These are phyloP conservation scores for Luidia sarsii DNA, from an alignment of 53 echinoderm and acorn worm species.

Conservation along the genomic window DNA sequence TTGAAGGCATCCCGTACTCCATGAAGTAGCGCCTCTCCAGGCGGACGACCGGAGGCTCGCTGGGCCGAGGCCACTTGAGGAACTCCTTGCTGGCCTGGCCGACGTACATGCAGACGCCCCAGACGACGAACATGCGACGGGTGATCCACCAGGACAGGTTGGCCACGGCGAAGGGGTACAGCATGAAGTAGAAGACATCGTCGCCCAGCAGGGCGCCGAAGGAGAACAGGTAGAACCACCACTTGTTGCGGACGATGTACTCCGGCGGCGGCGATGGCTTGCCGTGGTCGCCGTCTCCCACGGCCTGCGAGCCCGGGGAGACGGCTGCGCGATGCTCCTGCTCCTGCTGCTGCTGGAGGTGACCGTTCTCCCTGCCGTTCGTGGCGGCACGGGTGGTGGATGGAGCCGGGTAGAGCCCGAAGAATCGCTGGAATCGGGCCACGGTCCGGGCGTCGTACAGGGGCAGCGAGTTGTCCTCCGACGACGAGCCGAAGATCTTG, in stretches of 20 bases:
- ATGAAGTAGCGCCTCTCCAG: slow-evolving; percentile 82
- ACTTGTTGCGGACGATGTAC: slow-evolving; percentile 73
- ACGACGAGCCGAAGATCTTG: slow-evolving; percentile 35
- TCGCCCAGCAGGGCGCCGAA: slow-evolving; percentile 88
- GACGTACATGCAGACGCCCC: slow-evolving; percentile 90
- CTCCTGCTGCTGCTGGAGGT: too few species aligned
- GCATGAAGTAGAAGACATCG: slow-evolving; percentile 85
- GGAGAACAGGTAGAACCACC: slow-evolving; percentile 82
- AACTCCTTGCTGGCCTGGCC: slow-evolving; percentile 92
- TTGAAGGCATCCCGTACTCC: slow-evolving; percentile 98
- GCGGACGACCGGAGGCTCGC: slow-evolving; percentile 81
- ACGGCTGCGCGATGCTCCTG: background rate
- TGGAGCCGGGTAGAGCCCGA: slow-evolving; percentile 62
- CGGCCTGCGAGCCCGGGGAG: background rate
- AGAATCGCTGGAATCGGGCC: slow-evolving; percentile 70
- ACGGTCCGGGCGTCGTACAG: slow-evolving; percentile 59
- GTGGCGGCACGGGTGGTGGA: background rate
- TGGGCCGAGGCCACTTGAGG: slow-evolving; percentile 88
- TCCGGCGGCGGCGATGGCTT: background rate
- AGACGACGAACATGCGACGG: slow-evolving; percentile 75
- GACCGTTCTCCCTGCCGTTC: background rate
- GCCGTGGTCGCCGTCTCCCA: background rate
- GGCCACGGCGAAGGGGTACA: slow-evolving; percentile 76
- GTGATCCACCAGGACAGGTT: slow-evolving; percentile 78
- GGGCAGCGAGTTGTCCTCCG: slow-evolving; percentile 13